Evolutionary conservation across 2,888 invertebrate genomes (phyloP).

Genomic region (Anthoptus insignis): DNA sequence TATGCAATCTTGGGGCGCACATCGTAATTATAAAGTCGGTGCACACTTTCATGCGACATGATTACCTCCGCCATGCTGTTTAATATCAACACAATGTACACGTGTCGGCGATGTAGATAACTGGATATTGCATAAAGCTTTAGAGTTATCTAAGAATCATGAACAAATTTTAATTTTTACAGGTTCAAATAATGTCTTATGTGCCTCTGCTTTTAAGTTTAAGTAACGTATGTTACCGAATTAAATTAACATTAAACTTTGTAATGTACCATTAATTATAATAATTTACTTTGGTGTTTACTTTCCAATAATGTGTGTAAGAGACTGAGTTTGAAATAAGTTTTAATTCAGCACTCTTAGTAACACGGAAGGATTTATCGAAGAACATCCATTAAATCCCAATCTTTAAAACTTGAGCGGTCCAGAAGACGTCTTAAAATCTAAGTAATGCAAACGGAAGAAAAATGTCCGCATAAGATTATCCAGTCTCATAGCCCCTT

Average conservation of each 20-base stretch:
- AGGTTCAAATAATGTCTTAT: too few relatives aligned
- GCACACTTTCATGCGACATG: constrained; percentile 54
- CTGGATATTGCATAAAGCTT: too few relatives aligned
- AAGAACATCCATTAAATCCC: neutral
- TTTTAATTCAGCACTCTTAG: too few relatives aligned
- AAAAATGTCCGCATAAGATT: constrained; percentile 15
- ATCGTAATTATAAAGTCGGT: constrained; percentile 60
- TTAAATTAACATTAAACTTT: too few relatives aligned
- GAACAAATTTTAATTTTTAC: too few relatives aligned
- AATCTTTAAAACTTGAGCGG: neutral
- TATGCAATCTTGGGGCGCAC: constrained; percentile 61
- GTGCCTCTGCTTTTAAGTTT: too few relatives aligned
- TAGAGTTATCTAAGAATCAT: too few relatives aligned
- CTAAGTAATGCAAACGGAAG: constrained; percentile 16
- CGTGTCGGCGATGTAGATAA: constrained; percentile 28
- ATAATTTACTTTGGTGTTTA: too few relatives aligned
- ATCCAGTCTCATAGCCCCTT: constrained; percentile 12
- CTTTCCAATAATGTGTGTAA: too few relatives aligned
- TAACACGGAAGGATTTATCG: constrained; percentile 1
- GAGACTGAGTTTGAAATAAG: too few relatives aligned
- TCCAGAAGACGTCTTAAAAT: neutral
- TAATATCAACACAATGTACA: constrained; percentile 43
- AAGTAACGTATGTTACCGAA: too few relatives aligned
- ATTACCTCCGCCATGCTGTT: constrained; percentile 46
- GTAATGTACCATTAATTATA: too few relatives aligned